Evolutionary conservation across 2,797 vertebrate species (phyloP), one percentile per base, ranked within the genome.

Genomic region (Eremophila alpestris): DNA sequence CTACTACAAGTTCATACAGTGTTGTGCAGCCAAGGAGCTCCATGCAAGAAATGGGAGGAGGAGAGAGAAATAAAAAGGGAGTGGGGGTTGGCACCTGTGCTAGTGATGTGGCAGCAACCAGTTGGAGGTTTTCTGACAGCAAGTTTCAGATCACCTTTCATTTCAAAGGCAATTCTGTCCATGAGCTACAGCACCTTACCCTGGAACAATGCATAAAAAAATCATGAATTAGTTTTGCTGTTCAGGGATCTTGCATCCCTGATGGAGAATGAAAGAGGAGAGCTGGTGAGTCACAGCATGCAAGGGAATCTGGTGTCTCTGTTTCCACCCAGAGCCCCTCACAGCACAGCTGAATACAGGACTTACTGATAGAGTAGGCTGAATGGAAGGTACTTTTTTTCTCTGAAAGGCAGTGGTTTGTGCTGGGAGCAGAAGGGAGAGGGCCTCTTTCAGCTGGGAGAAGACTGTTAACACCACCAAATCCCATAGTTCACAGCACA

Each of bases 61-160:
- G 5, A 59, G 13, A 83, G 34, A 51, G 29, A 67, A 46, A 64
- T 5, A 38, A 60, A 87, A 91, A 59, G 5, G 12, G 56, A 71
- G 14, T 0, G 2, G 3, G 8, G 3, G 2, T 26, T 75, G 71
- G 30, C 58, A 68, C 12, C 69, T 89, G 41, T 1, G 0, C 34
- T 46, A 49, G 51, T 4, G 4, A 89, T 5, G 1, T 7, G 54
- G 32, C 27, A 71, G 60, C 58, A 49, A 67, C 20, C 9, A 15
- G 18, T 0, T 15, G 36, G 54, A 38, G 29, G 11, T 27, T 78
- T 91, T 90, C 65, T 78, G 59, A 78, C 45, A 46, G 17, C 10
- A 21, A 13, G 29, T 69, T 93, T 85, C 68, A 70, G 56, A 77
- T 48, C n/a, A 79, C 19, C 41, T 87, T 54, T 76, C 38, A 52